Conservation (phyloP, 2,113 vertebrate species). For the Gobiocypris rarus region DNA sequence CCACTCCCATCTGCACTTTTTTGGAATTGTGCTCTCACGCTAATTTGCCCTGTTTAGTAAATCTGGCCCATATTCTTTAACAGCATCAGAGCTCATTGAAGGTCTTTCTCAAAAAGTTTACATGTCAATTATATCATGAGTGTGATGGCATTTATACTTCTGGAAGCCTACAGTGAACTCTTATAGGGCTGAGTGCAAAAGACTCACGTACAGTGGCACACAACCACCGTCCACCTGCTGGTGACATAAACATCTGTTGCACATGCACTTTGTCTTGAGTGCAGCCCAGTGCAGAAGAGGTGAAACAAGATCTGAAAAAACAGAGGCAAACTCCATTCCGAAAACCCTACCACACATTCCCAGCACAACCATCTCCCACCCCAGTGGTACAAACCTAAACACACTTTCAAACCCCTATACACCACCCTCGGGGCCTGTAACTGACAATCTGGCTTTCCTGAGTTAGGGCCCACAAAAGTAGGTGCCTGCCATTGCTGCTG, state of each 20-base stretch:
- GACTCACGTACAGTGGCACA: slow-evolving; percentile 21
- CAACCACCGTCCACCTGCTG: slow-evolving; percentile 18
- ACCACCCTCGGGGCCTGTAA: slow-evolving; percentile 45
- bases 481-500: slow-evolving; percentile 16
- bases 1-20: too few species aligned
- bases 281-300: slow-evolving; percentile 23
- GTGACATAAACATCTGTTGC: slow-evolving; percentile 39
- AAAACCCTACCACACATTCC: not conserved
- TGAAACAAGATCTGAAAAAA: slow-evolving; percentile 45
- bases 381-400: slow-evolving; percentile 9
- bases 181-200: not conserved
- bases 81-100: not conserved
- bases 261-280: slow-evolving; percentile 12
- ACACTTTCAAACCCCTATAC: slow-evolving; percentile 24
- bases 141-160: not conserved
- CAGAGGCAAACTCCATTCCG: slow-evolving; percentile 19
- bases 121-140: not conserved
- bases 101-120: not conserved
- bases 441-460: slow-evolving; percentile 50
- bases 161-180: not conserved
- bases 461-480: slow-evolving; percentile 21
- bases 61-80: not conserved
- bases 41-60: too few species aligned
- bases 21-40: too few species aligned
- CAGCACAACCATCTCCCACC: not conserved